phyloP scores from a whole-genome alignment of 2,113 vertebrate genomes.

The Oenanthe melanoleuca region DNA sequence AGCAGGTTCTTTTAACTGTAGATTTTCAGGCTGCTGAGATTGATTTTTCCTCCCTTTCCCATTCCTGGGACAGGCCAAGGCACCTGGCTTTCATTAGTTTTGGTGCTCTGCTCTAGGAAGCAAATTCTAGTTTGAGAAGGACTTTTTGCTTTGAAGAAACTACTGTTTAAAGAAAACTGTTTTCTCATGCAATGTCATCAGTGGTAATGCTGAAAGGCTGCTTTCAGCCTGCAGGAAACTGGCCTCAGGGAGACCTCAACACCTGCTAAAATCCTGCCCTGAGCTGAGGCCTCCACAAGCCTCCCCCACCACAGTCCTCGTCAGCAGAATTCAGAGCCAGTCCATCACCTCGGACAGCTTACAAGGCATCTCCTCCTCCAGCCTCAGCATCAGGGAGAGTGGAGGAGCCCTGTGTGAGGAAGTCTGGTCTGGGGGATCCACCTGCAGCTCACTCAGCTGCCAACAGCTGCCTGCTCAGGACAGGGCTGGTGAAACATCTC shows the following conservation, averaged over 20 bases:
- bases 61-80: not conserved
- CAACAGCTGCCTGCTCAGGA: not conserved
- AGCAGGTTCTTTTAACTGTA: not conserved
- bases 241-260: constrained; percentile 9
- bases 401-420: not conserved
- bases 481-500: not conserved
- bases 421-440: not conserved
- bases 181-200: constrained; percentile 38
- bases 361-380: not conserved
- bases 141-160: constrained; percentile 38
- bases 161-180: not conserved
- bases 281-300: not conserved
- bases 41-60: not conserved
- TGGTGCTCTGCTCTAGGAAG: not conserved
- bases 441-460: not conserved
- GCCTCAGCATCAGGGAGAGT: not conserved
- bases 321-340: constrained; percentile 38
- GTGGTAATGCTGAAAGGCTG: not conserved
- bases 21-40: not conserved
- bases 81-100: constrained; percentile 55
- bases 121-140: not conserved
- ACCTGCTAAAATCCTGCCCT: constrained; percentile 37
- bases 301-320: not conserved
- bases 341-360: not conserved
- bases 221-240: constrained; percentile 28